Percentiles rank a stretch among this genome's conserved stretches.
Conservation (phyloP, 1,140 invertebrate species). For the Drosophila sechellia region DNA sequence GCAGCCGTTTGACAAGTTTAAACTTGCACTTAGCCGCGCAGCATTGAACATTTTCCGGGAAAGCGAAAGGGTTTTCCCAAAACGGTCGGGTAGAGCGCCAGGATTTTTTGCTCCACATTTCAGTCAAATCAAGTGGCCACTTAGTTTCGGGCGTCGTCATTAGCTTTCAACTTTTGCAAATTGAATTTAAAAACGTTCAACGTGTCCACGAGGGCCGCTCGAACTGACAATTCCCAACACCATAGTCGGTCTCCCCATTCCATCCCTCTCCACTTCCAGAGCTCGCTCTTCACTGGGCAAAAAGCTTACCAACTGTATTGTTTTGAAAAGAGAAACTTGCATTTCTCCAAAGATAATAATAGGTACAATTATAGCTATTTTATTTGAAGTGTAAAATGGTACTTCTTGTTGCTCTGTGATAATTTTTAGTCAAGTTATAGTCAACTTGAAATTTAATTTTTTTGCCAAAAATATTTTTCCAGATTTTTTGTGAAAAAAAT, state of each 20-base stretch:
- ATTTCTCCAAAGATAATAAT: no score
- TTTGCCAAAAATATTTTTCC: no score
- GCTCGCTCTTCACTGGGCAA: background rate
- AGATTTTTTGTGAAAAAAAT: no score
- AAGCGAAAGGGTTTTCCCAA: conserved; percentile 7
- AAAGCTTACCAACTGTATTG: background rate
- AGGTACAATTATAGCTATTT: no score
- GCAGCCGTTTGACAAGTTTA: conserved; percentile 40
- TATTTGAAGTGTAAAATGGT: no score
- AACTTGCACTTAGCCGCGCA: conserved; percentile 39
- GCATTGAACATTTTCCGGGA: conserved; percentile 5
- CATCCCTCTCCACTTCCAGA: background rate
- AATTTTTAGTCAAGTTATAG: no score
- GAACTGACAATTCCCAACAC: conserved; percentile 4
- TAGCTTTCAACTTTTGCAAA: conserved; percentile 74
- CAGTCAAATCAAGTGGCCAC: conserved; percentile 66
- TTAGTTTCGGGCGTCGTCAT: conserved; percentile 60
- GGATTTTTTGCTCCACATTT: conserved; percentile 18
- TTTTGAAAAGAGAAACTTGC: no score
- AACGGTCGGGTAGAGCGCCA: background rate
- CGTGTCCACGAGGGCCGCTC: conserved; percentile 21
- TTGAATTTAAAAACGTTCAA: conserved; percentile 69
- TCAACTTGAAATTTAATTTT: no score
- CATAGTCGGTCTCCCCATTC: background rate
- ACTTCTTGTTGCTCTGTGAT: no score